Evolutionary conservation across 1,140 invertebrate genomes (phyloP), one percentile per base, ranked within the genome.

Genomic region (Tetraneura akinire): DNA sequence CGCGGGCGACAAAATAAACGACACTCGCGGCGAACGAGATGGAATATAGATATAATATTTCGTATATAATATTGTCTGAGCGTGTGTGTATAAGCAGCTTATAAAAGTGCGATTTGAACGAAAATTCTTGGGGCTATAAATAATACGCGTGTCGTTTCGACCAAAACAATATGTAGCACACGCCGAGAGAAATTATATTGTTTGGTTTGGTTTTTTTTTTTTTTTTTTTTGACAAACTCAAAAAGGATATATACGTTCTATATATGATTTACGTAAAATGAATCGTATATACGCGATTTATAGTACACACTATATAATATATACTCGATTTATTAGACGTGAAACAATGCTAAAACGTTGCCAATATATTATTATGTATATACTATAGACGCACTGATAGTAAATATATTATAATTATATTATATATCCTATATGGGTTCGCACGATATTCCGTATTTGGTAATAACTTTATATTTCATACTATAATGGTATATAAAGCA

Each of bases 81-180:
- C 5, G 47, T 29, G 47, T 51, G 23, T 11, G 42, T 16, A 16
- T 71, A 71, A 71, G 68, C 68, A 14, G 68, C 68, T 71, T 71
- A 71, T 71, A 68, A 26, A 21, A 16, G 45, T 8, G 13, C 23
- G 10, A 8, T 37, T n/a, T 0, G 37, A 32, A 68, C 64, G 47
- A 68, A 45, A 68, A 68, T 68, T 37, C 32, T 68, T 68, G 64
- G 45, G 10, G 45, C 37, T 23, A 64, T 3, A 18, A 9, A 29
- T 51, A 49, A 49, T n/a, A 5, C 9, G n/a, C 6, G 8, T 23
- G 0, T 57, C 55, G 55, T 60, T 14, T 60, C 55, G 23, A 29
- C 23, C 6, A 8, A 60, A 21, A 3, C 8, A 14, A 57, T 60
- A 60, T 62, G 26, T 26, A 62, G 14, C 16, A 29, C 26, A 29